Conservation (phyloP, 2,113 vertebrate species). For the Corydoras maculifer region DNA sequence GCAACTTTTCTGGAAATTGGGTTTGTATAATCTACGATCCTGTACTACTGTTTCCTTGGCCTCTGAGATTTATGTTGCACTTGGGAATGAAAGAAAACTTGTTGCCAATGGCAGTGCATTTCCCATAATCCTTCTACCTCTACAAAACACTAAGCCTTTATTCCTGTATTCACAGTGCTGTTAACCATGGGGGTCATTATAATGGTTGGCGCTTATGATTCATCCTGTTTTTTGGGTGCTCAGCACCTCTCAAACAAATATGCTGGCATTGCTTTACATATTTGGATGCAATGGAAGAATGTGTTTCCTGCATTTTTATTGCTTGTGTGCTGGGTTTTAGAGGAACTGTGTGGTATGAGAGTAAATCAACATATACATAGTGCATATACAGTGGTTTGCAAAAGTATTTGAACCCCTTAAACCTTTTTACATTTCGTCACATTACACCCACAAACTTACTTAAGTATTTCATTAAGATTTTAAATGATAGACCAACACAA, state of each 20-base stretch:
- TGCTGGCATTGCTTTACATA: slow-evolving; percentile 19
- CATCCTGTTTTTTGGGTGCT: slow-evolving; percentile 42
- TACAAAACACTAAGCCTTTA: slow-evolving; percentile 53
- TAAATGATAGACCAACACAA: no score
- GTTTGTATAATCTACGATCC: no score
- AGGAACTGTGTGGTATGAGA: slow-evolving; percentile 7
- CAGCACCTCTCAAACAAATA: slow-evolving; percentile 30
- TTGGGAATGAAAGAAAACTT: no score
- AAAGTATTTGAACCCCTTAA: no score
- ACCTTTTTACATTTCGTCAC: no score
- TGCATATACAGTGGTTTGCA: no score
- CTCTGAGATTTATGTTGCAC: no score
- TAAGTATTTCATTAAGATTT: no score
- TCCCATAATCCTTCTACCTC: slow-evolving; percentile 61
- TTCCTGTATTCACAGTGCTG: slow-evolving; percentile 59
- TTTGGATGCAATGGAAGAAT: slow-evolving; percentile 33
- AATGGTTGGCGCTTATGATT: slow-evolving; percentile 61
- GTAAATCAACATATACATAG: no score
- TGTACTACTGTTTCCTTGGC: no score
- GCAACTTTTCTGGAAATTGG: no score
- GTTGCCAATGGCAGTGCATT: slow-evolving; percentile 46
- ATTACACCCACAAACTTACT: no score
- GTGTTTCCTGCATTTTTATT: slow-evolving; percentile 28
- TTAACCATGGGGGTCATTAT: slow-evolving; percentile 68
- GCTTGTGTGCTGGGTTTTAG: slow-evolving; percentile 18